Percentiles rank a stretch among this genome's conserved stretches.
phyloP scores from a whole-genome alignment of 1,140 invertebrate genomes.

The Rhizoglyphus robini region DNA sequence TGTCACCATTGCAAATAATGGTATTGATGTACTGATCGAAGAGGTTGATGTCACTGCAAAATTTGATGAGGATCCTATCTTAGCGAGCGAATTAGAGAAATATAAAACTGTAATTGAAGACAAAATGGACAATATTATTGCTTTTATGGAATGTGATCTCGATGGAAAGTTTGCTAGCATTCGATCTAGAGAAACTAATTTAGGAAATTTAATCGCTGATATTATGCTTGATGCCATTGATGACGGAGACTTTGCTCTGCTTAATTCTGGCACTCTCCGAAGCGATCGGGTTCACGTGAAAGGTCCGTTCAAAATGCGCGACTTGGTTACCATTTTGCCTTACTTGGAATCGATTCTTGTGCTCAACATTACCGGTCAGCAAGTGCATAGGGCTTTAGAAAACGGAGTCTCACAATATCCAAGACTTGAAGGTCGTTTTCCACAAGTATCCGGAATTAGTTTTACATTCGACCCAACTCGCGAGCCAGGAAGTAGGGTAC shows the following conservation, averaged over 20 bases:
- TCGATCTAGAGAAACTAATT: conserved; percentile 65
- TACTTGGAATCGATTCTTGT: conserved; percentile 69
- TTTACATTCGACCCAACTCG: conserved; percentile 67
- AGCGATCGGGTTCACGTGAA: conserved; percentile 58
- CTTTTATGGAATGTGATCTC: conserved; percentile 60
- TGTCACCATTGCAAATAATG: conserved; percentile 45
- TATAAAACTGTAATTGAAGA: conserved; percentile 57
- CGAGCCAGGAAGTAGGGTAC: conserved; percentile 52
- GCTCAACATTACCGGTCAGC: conserved; percentile 45
- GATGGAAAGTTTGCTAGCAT: conserved; percentile 67
- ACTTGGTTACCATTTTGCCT: conserved; percentile 64
- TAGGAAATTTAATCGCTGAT: conserved; percentile 77
- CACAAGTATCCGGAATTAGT: conserved; percentile 60
- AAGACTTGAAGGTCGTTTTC: conserved; percentile 63
- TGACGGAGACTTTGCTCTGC: conserved; percentile 61
- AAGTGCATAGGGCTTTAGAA: conserved; percentile 57
- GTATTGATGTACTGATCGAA: conserved; percentile 46
- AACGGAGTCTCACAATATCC: conserved; percentile 63
- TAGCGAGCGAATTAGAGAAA: conserved; percentile 54
- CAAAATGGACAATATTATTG: conserved; percentile 66
- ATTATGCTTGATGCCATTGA: conserved; percentile 57
- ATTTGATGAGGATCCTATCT: conserved; percentile 52
- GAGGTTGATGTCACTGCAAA: conserved; percentile 52
- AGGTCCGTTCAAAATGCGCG: conserved; percentile 64
- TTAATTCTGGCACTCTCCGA: conserved; percentile 74